Conservation (phyloP, 2,797 vertebrate genomes). For the Trachurus trachurus region DNA sequence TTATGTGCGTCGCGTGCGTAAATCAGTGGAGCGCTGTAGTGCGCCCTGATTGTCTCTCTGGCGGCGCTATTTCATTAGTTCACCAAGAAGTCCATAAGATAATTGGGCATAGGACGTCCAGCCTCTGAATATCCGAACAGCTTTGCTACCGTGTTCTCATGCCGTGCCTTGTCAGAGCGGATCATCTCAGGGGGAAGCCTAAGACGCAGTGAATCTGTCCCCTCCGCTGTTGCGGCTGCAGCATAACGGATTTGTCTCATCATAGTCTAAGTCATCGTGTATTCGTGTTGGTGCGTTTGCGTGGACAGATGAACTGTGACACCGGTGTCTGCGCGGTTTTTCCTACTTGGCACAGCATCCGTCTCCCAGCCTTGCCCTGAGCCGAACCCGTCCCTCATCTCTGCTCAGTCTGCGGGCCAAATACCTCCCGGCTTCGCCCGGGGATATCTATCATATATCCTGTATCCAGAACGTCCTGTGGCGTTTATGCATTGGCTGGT, state of each 20-base stretch:
- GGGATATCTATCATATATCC: conserved; percentile 57
- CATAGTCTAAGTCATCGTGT: conserved; percentile 58
- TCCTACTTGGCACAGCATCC: conserved; percentile 71
- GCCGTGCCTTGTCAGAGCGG: conserved; percentile 47
- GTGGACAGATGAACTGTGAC: conserved; percentile 72
- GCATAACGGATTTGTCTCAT: conserved; percentile 68
- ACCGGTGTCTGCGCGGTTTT: conserved; percentile 62
- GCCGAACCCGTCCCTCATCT: conserved; percentile 69
- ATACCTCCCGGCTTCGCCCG: conserved; percentile 57
- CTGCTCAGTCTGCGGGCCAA: conserved; percentile 58
- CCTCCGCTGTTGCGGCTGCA: conserved; percentile 42
- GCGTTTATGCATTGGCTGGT: conserved; percentile 27
- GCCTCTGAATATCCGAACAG: conserved; percentile 39
- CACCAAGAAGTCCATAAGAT: conserved; percentile 80
- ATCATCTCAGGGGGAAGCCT: conserved; percentile 45
- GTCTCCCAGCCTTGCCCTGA: conserved; percentile 68
- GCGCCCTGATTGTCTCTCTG: conserved; percentile 82
- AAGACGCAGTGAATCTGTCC: conserved; percentile 58
- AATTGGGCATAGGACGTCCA: conserved; percentile 61
- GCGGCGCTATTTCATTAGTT: conserved; percentile 86
- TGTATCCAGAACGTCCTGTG: conserved; percentile 38
- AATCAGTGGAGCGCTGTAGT: conserved; percentile 76
- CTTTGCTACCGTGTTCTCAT: conserved; percentile 11
- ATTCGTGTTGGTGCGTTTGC: conserved; percentile 59
- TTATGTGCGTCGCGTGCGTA: conserved; percentile 78